phyloP scores from a whole-genome alignment of 1,140 invertebrate genomes.

The Aphelenchoides besseyi region DNA sequence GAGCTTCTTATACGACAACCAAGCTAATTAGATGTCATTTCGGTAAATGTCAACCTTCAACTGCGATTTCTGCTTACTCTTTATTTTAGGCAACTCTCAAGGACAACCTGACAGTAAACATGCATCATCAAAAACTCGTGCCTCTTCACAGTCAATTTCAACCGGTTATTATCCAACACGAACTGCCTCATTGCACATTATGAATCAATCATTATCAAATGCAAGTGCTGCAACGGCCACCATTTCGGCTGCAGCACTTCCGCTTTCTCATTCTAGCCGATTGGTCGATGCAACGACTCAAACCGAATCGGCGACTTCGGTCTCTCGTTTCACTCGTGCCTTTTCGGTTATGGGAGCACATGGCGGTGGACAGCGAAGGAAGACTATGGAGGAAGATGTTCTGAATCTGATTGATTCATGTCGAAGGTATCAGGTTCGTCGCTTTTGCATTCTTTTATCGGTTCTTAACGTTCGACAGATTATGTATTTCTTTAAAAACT shows the following conservation, averaged over 20 bases:
- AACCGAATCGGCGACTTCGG: slow-evolving; percentile 39
- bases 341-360: slow-evolving; percentile 50
- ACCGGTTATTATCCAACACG: slow-evolving; percentile 68
- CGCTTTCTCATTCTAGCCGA: not conserved
- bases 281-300: slow-evolving; percentile 43
- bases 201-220: slow-evolving; percentile 32
- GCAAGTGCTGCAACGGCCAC: slow-evolving; percentile 3
- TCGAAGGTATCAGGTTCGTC: slow-evolving; percentile 50
- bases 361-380: not conserved
- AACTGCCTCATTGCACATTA: slow-evolving; percentile 50
- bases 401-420: slow-evolving; percentile 56
- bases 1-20: slow-evolving; percentile 75
- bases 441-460: not conserved
- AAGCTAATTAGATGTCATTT: slow-evolving; percentile 78
- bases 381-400: slow-evolving; percentile 57
- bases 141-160: slow-evolving; percentile 64
- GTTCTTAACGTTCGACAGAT: not conserved
- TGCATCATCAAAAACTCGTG: slow-evolving; percentile 53
- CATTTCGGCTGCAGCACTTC: not conserved
- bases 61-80: too few relatives aligned
- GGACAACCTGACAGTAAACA: slow-evolving; percentile 56
- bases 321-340: slow-evolving; percentile 44
- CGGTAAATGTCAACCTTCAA: too few relatives aligned
- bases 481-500: too few relatives aligned
- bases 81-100: slow-evolving; percentile 55